Base-by-base conservation (phyloP, 2,888 invertebrate genomes). In the Oligia strigilis region DNA sequence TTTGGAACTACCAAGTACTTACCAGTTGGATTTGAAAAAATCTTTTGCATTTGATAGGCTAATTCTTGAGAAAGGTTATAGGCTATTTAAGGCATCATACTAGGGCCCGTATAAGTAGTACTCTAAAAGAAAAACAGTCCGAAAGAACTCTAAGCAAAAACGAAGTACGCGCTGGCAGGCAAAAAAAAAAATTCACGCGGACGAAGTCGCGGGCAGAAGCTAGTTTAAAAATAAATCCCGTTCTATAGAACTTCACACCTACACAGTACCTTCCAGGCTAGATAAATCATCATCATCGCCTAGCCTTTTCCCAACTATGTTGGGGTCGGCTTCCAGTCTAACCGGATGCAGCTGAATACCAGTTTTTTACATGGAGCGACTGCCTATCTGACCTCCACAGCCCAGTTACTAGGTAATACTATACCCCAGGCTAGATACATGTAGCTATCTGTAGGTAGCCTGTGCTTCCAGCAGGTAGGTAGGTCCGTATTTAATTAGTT, bases 401-500 rank as follows among this genome's bases (percentile, higher is more conserved):
- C 29, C 29, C 29, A 29, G 29, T 29, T 29, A 29, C 29, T 29
- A 29, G 29, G 1, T 29, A 29, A 29, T 29, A 66, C 23, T 29
- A 19, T 36, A 43, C 49, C 17, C 9, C 14, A n/a, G 19, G 17
- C 19, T 60, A 70, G 23, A 36, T 70, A 19, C 13, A 58, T 9
- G 49, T 9, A 49, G 46, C 2, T 46, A 58, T 0, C 11, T 74
- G 29, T 23, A 66, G 3, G 6, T 36, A 66, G 60, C 52, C 19
- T 29, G 60, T 11, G 60, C n/a, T 72, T 5, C 19, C 19, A 73
- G 72, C 58, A 40, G 58, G 13, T 43, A n/a, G 23, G 23, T 65
- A 40, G 2, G 65, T 36, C 36, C 19, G 14, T 76, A 72, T 83
- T 77, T 66, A 84, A 78, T 83, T 75, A 83, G 69, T 83, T 83